A percentile compares a stretch with the other conserved stretches of the same genome.
These are phyloP conservation scores for Macropodus opercularis DNA, from an alignment of 2,797 vertebrate genomes.

Conservation along the genomic window DNA sequence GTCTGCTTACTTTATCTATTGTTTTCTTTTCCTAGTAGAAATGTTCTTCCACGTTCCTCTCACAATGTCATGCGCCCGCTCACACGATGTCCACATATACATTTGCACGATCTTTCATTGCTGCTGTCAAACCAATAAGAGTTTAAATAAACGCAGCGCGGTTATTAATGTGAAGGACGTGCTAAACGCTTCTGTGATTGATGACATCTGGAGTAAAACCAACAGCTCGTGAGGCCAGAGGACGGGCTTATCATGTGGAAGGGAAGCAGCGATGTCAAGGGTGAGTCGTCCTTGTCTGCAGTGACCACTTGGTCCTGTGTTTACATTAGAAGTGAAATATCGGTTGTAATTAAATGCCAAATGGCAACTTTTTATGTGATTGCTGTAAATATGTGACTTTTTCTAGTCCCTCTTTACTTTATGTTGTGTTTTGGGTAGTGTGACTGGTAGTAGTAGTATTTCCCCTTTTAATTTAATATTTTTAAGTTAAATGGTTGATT, in stretches of 20 bases:
- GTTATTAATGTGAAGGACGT: conserved; percentile 62
- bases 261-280: conserved; percentile 50
- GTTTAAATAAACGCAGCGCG: conserved; percentile 42
- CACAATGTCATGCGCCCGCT: conserved; percentile 1
- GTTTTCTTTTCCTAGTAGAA: neutral
- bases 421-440: no score
- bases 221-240: conserved; percentile 55
- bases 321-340: conserved; percentile 42
- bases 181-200: conserved; percentile 52
- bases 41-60: neutral
- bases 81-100: neutral
- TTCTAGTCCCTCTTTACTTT: neutral
- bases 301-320: conserved; percentile 39
- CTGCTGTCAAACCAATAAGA: conserved; percentile 37
- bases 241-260: conserved; percentile 51
- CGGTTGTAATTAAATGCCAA: no score
- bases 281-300: conserved; percentile 26
- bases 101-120: conserved; percentile 28
- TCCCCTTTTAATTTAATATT: no score
- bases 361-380: no score
- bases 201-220: conserved; percentile 50
- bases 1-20: neutral
- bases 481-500: no score
- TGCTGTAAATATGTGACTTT: no score
- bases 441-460: no score